Evolutionary conservation across 2,888 invertebrate species (phyloP).

Genomic region (Cartodere bifasciata): DNA sequence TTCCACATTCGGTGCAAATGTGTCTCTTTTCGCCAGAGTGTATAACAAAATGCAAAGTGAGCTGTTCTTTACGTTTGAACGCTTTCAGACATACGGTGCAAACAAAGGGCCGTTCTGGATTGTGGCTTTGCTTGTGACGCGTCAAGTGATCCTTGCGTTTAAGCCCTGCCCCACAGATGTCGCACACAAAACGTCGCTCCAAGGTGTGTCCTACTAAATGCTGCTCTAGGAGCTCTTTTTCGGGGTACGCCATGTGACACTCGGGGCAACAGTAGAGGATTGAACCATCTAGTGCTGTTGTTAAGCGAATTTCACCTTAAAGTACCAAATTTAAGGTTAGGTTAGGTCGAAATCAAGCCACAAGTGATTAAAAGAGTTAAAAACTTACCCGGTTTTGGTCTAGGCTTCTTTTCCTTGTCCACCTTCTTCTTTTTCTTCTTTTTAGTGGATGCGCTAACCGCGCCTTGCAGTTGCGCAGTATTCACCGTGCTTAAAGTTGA

Average conservation of each 20-base stretch:
- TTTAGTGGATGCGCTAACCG: constrained; percentile 38
- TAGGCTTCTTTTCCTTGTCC: constrained; percentile 66
- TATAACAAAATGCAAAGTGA: constrained; percentile 79
- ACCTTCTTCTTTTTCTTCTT: constrained; percentile 74
- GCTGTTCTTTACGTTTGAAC: constrained; percentile 79
- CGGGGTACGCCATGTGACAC: constrained; percentile 83
- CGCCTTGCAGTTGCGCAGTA: constrained; percentile 28
- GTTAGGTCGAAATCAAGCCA: too few species aligned
- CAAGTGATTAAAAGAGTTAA: too few species aligned
- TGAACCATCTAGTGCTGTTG: constrained; percentile 70
- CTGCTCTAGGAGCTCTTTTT: constrained; percentile 70
- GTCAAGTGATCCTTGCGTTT: constrained; percentile 80
- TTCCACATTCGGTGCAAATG: constrained; percentile 77
- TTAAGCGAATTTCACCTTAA: constrained; percentile 64
- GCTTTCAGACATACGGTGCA: constrained; percentile 81
- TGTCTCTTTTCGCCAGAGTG: constrained; percentile 83
- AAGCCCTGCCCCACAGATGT: constrained; percentile 77
- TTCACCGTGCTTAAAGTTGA: constrained; percentile 36
- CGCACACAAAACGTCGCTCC: constrained; percentile 74
- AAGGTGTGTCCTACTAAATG: constrained; percentile 78
- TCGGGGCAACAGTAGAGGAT: constrained; percentile 79
- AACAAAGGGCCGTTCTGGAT: constrained; percentile 78
- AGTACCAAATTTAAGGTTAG: too few species aligned
- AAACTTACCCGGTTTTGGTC: constrained; percentile 65
- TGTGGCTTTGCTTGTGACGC: constrained; percentile 77